A percentile compares a stretch with the other conserved stretches of the same genome.
Evolutionary conservation across 2,888 invertebrate species (phyloP).

Genomic region (Ernsta delagoae): DNA sequence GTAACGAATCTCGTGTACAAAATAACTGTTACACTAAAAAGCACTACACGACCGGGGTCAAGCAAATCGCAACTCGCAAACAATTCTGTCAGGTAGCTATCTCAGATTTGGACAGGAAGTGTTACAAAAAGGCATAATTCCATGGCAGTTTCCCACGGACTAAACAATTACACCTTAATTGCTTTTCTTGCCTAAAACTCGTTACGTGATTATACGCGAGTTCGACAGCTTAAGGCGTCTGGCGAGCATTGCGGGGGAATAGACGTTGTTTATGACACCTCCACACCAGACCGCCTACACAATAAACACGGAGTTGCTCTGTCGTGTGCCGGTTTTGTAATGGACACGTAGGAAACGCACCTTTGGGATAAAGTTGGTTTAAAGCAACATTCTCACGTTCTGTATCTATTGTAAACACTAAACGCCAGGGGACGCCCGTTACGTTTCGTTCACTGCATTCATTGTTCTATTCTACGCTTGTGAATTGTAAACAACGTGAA

Average conservation of each 20-base stretch:
- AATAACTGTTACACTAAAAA: slow-evolving; percentile 43
- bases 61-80: slow-evolving; percentile 21
- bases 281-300: slow-evolving; percentile 67
- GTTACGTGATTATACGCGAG: slow-evolving; percentile 79
- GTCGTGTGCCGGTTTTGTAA: slow-evolving; percentile 66
- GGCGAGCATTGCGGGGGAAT: slow-evolving; percentile 50
- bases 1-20: too few species aligned
- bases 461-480: slow-evolving; percentile 77
- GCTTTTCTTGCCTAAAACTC: slow-evolving; percentile 68
- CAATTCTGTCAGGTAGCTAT: slow-evolving; percentile 2
- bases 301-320: slow-evolving; percentile 62
- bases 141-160: slow-evolving; percentile 71
- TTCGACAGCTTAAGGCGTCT: slow-evolving; percentile 69
- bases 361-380: slow-evolving; percentile 66
- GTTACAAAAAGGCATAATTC: slow-evolving; percentile 48
- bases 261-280: slow-evolving; percentile 77
- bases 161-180: slow-evolving; percentile 66
- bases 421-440: slow-evolving; percentile 65
- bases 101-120: slow-evolving; percentile 55
- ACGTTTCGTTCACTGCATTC: slow-evolving; percentile 72
- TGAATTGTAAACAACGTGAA: slow-evolving; percentile 72
- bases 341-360: slow-evolving; percentile 66
- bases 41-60: slow-evolving; percentile 38
- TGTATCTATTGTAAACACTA: slow-evolving; percentile 73
- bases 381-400: slow-evolving; percentile 80